Base-by-base conservation (phyloP, 1,140 invertebrate genomes). In the Drosophila ironensis region DNA sequence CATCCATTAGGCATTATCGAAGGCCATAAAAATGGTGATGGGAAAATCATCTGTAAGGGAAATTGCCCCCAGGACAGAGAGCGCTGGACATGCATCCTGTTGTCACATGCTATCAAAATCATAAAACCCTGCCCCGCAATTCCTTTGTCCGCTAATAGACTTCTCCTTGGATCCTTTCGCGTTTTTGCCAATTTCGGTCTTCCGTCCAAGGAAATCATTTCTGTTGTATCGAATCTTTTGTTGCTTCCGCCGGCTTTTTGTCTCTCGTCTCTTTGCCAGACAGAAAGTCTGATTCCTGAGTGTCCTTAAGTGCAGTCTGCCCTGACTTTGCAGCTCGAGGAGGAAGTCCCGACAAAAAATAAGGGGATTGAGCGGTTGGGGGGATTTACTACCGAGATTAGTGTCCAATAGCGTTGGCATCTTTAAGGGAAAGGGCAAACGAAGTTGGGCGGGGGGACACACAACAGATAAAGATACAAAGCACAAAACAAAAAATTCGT, bases 191-290 rank as follows among this genome's bases (percentile, higher is more conserved):
- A 74, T 80, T 84, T 84, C 66, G 64, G 53, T 69, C 48, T 84
- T 82, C 74, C 80, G 59, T 78, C 60, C 45, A 16, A 86, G 80
- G 80, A 86, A 86, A 86, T 86, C 80, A 86, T 86, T 86, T 86
- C 77, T 86, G 84, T 86, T 86, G 77, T 86, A 86, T 86, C 74
- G 80, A 72, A 86, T 82, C 81, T 86, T 80, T 86, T 75, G 75
- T 72, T 63, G 80, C 64, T 86, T 80, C 80, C 80, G 59, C 40
- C 33, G 66, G 69, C 63, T 72, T 78, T 56, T 67, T 40, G 57
- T 52, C 59, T 46, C 70, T 42, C 16, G 14, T 17, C 16, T 37
- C 5, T 37, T 2, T 7, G 56, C 28, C 76, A 75, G 76, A 75
- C 71, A 48, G 45, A 51, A 41, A 71, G 71, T 75, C 76, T 72